Base-by-base conservation (phyloP, 1,140 invertebrate species). In the Trachymyrmex septentrionalis region DNA sequence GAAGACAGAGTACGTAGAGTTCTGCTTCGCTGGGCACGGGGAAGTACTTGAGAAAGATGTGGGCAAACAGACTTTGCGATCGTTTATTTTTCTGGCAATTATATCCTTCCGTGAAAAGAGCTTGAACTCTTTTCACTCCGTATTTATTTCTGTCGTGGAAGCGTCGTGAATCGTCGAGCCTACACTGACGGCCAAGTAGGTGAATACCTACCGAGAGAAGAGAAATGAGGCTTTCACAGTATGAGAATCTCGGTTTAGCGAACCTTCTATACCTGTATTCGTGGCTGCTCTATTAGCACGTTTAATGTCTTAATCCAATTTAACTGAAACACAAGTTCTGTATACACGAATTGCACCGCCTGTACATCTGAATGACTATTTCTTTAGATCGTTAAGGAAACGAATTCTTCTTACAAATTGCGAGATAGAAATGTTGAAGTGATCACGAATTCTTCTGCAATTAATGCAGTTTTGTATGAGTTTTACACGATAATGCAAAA, bases 51-150 rank as follows among this genome's bases (percentile, higher is more conserved):
- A 59, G 78, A 69, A 81, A 89, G 90, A 91, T 88, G 90, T 87
- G 88, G 87, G 93, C 93, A 94, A 94, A 94, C 93, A 94, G 91
- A 93, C 91, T 91, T 87, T 87, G 90, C 91, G 87, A 94, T 95
- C 94, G 92, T 94, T 95, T 95, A 93, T 95, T 94, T 94, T 94
- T 93, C 92, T 93, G 93, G 94, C 94, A 95, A 95, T 95, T 95
- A 94, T 93, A 94, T 94, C 93, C 92, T 93, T 93, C 89, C 86
- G 89, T 94, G 92, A 93, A 95, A 93, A 90, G 92, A 90, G 88
- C 53, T 78, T 87, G 69, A 89, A 89, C 88, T 77, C 92, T 91
- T 93, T 94, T 93, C 92, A 92, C 87, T 91, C 71, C 75, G 88
- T 92, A 94, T 94, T 94, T 94, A 93, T 94, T 93, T 92, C 91